A percentile compares a stretch with the other conserved stretches of the same genome.
Evolutionary conservation across 2,113 vertebrate genomes (phyloP).

Genomic region (Trogon melanurus): DNA sequence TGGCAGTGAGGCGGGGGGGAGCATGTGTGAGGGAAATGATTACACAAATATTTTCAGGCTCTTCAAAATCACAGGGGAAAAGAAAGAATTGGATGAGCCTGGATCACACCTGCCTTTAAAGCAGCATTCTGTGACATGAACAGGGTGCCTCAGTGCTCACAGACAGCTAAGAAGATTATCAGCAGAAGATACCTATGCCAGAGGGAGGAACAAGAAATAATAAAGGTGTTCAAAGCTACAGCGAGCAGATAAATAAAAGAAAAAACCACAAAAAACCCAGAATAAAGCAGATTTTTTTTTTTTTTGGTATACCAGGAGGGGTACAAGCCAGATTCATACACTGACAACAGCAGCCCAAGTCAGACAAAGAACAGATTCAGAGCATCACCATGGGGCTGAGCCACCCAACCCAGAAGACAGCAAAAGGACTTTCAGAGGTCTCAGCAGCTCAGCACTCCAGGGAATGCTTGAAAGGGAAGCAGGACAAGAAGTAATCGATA

Average conservation of each 20-base stretch:
- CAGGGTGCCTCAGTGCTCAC: background rate
- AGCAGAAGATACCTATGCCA: conserved; percentile 15
- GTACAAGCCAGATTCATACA: background rate
- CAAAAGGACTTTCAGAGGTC: background rate
- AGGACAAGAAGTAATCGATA: background rate
- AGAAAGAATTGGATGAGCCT: background rate
- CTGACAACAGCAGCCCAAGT: background rate
- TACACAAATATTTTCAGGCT: background rate
- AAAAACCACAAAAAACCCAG: background rate
- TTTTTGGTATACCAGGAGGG: background rate
- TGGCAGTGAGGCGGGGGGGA: too few relatives aligned
- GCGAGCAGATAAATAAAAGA: background rate
- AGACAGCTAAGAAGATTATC: background rate
- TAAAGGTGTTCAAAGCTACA: background rate
- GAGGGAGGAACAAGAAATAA: conserved; percentile 13
- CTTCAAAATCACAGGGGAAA: background rate
- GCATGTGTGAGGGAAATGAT: background rate
- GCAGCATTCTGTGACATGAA: conserved; percentile 21
- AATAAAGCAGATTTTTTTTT: background rate
- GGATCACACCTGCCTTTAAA: conserved; percentile 14
- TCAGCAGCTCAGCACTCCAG: background rate
- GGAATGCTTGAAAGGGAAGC: background rate
- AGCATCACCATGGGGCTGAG: background rate
- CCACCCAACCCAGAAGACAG: background rate
- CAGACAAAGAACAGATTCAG: background rate